Conservation (phyloP, 2,113 vertebrate species). For the Bufo gargarizans region DNA sequence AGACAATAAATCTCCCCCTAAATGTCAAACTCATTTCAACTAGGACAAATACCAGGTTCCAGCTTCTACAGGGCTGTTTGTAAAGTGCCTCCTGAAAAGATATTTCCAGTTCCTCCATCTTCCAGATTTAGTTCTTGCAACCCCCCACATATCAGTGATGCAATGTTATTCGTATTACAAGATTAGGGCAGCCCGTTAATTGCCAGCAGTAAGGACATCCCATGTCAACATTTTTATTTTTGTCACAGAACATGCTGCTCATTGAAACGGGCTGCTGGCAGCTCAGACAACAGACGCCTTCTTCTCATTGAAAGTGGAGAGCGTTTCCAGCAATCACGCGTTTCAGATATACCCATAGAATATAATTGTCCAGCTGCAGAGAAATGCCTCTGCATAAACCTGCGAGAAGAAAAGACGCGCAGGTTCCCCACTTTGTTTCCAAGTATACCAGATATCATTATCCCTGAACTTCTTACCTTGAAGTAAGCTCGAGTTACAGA, state of each 20-base stretch:
- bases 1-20: too few relatives aligned
- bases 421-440: too few relatives aligned
- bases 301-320: constrained; percentile 2
- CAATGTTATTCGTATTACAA: constrained; percentile 45
- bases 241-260: constrained; percentile 54
- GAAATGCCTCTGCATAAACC: neutral
- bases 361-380: neutral
- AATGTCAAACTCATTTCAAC: neutral
- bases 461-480: too few relatives aligned
- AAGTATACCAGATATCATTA: too few relatives aligned
- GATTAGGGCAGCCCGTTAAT: constrained; percentile 49
- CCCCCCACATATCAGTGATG: constrained; percentile 34
- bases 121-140: neutral
- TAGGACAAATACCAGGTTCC: neutral
- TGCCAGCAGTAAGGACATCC: constrained; percentile 53
- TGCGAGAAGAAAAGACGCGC: too few relatives aligned
- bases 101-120: neutral
- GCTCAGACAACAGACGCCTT: constrained; percentile 49
- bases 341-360: neutral
- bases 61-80: neutral
- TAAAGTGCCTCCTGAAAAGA: neutral
- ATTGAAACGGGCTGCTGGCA: constrained; percentile 39
- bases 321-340: constrained; percentile 1
- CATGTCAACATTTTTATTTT: constrained; percentile 58
- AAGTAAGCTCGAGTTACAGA: too few relatives aligned